phyloP scores from a whole-genome alignment of 1,140 invertebrate species.

The Heterodera carotae region DNA sequence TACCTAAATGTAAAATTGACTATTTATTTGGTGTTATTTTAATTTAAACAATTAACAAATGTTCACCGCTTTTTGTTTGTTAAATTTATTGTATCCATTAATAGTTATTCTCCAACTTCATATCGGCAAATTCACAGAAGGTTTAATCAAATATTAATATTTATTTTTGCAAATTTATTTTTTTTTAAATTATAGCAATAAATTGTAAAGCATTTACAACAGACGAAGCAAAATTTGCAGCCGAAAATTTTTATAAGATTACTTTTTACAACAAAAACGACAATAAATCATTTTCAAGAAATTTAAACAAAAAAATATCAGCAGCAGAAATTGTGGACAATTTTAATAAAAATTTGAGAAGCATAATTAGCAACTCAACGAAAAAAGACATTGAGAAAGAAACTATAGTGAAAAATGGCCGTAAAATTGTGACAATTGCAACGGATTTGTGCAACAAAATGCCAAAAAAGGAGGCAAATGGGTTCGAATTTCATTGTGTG shows the following conservation, averaged over 20 bases:
- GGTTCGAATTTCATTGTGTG: neutral
- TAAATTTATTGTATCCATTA: neutral
- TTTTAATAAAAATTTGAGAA: neutral
- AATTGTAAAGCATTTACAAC: neutral
- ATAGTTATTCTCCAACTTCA: neutral
- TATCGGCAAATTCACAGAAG: neutral
- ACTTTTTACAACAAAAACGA: neutral
- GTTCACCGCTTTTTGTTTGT: neutral
- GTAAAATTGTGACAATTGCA: neutral
- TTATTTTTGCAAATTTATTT: neutral
- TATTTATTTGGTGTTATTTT: too few relatives aligned
- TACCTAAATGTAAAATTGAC: too few relatives aligned
- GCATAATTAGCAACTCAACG: neutral
- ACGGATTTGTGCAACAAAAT: neutral
- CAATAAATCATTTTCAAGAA: neutral
- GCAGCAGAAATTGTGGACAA: neutral
- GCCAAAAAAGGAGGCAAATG: neutral
- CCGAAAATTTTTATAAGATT: neutral
- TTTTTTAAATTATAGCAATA: neutral
- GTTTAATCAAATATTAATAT: neutral
- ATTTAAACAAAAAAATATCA: neutral
- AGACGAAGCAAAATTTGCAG: neutral
- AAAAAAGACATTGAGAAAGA: neutral
- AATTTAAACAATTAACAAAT: too few relatives aligned
- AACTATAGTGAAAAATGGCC: neutral